Evolutionary conservation across 2,888 invertebrate genomes (phyloP), one percentile per base, ranked within the genome.

Genomic region (Macropis europaea): DNA sequence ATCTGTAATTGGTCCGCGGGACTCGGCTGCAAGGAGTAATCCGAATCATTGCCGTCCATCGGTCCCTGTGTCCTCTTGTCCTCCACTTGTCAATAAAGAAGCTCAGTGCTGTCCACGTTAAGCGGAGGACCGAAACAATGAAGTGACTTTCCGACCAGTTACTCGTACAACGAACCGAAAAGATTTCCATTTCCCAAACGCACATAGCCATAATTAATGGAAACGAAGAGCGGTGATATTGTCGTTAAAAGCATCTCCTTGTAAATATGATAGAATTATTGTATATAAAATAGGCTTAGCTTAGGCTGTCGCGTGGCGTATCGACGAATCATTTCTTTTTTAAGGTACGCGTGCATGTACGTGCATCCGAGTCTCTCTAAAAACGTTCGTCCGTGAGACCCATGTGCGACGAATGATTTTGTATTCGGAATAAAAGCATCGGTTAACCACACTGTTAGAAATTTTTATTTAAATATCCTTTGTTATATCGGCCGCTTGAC

Each of bases 1-100:
- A 97, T 97, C 81, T 97, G 97, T 89, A 97, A 97, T 90, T 97
- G 97, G 96, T 94, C 95, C 0, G 94, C 95, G 0, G 96, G 95
- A 1, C 91, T 95, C 13, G 95, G 95, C 0, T 96, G 96, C 85
- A 93, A 93, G 73, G 95, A 95, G 11, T 85, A 62, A 83, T 26
- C 15, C 15, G 32, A n/a, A n/a, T n/a, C n/a, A n/a, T n/a, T n/a
- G n/a, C n/a, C n/a, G n/a, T n/a, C n/a, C n/a, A n/a, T n/a, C n/a
- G n/a, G n/a, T n/a, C n/a, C n/a, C n/a, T n/a, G n/a, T n/a, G n/a
- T n/a, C n/a, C n/a, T n/a, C n/a, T n/a, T n/a, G n/a, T n/a, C n/a
- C n/a, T n/a, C n/a, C n/a, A n/a, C n/a, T n/a, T n/a, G n/a, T n/a
- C n/a, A n/a, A n/a, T n/a, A n/a, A n/a, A n/a, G n/a, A n/a, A n/a